phyloP scores from a whole-genome alignment of 92 coral and sea anemone genomes.

The Epizoanthus fatuus region DNA sequence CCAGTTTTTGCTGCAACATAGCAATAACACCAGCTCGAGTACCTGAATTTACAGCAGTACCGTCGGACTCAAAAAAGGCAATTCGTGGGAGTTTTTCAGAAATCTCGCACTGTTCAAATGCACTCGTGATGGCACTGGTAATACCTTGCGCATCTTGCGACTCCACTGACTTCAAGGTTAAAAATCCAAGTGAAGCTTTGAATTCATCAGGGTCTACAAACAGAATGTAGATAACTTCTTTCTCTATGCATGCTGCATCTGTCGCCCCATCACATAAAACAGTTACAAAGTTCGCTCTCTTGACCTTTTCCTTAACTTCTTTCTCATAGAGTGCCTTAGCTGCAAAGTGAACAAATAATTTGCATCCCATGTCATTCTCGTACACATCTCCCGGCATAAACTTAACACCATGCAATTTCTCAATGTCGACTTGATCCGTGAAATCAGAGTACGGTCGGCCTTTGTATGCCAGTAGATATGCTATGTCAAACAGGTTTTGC shows the following conservation, averaged over 20 bases:
- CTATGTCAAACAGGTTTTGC: conserved; percentile 69
- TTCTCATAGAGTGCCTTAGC: conserved; percentile 66
- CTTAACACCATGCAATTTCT: conserved; percentile 61
- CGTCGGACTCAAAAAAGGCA: conserved; percentile 79
- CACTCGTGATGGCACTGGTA: conserved; percentile 62
- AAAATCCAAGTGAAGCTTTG: conserved; percentile 62
- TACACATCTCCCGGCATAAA: conserved; percentile 57
- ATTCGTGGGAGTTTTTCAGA: conserved; percentile 58
- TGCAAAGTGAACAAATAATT: conserved; percentile 68
- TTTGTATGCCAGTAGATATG: conserved; percentile 69
- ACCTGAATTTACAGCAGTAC: conserved; percentile 74
- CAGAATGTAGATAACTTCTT: conserved; percentile 72
- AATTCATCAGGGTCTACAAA: conserved; percentile 79
- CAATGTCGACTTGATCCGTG: conserved; percentile 60
- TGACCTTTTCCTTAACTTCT: conserved; percentile 66
- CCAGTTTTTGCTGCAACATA: conserved; percentile 54
- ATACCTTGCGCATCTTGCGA: conserved; percentile 75
- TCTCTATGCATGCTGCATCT: conserved; percentile 66
- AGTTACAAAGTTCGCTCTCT: conserved; percentile 74
- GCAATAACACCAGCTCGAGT: conserved; percentile 71
- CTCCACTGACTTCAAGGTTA: conserved; percentile 70
- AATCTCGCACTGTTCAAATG: conserved; percentile 66
- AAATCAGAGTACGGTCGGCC: conserved; percentile 65
- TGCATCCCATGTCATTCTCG: conserved; percentile 69
- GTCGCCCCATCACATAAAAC: conserved; percentile 70